Base-by-base conservation (phyloP, 2,888 invertebrate genomes). In the Aphidoletes aphidimyza region DNA sequence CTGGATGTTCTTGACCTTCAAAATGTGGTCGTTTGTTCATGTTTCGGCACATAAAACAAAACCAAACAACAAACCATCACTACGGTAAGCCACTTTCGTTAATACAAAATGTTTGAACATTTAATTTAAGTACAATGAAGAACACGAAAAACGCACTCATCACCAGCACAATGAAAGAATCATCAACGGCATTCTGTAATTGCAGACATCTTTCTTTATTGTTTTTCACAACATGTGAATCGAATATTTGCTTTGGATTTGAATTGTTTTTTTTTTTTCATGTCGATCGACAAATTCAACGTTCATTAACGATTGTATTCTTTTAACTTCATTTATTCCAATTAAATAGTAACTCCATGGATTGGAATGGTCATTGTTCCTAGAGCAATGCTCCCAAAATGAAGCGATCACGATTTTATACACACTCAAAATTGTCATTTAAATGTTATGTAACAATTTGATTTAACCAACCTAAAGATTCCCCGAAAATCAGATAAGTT, bases 1-100 rank as follows among this genome's bases (percentile, higher is more conserved):
- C n/a, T n/a, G n/a, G 37, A n/a, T 81, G 36, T 36, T n/a, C 37
- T 81, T 81, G 81, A 81, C 81, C 81, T 81, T 81, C 37, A 37
- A 81, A n/a, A 36, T 36, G 22, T 26, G 30, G 30, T 54, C 14
- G 2, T 69, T 69, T 30, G 69, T 17, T 30, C 17, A 69, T 69
- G 22, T 47, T 3, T 47, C 2, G 22, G n/a, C n/a, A n/a, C n/a
- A n/a, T n/a, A n/a, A n/a, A n/a, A n/a, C n/a, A n/a, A n/a, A n/a
- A n/a, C n/a, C n/a, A n/a, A n/a, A n/a, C n/a, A n/a, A n/a, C n/a
- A n/a, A n/a, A n/a, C n/a, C n/a, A n/a, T n/a, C n/a, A n/a, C n/a
- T 22, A 3, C 54, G 54, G 6, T 54, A n/a, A 54, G n/a, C 17
- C n/a, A 69, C 69, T 69, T 69, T 69, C 69, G 30, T 30, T 69